Base-by-base conservation (phyloP, 2,888 invertebrate genomes). In the Euproctis similis region DNA sequence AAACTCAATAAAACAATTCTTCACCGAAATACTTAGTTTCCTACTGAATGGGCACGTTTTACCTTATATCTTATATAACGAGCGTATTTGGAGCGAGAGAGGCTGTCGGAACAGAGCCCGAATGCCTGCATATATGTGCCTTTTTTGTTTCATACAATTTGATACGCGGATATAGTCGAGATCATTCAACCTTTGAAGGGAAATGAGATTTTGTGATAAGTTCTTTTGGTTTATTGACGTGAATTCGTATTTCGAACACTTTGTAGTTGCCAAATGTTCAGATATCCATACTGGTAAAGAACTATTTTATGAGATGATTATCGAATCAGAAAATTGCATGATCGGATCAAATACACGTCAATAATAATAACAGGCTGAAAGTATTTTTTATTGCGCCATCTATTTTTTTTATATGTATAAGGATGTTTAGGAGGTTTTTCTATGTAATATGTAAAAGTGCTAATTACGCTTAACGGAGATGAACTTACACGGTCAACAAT, bases 121-220 rank as follows among this genome's bases (percentile, higher is more conserved):
- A 27, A 30, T 27, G 32, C 30, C 23, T 32, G 30, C 27, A 38
- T 16, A 39, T 29, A 31, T 32, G 28, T 33, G 18, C 30, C 32
- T 35, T 36, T 36, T 33, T 26, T 25, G 29, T 38, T 32, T 35
- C 33, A 30, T 35, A 33, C 32, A 36, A 39, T 39, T 39, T 31
- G 21, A 39, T 35, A 33, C 28, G 19, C 17, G 33, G 29, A 35
- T 34, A 30, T 35, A 31, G 35, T 27, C 33, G 24, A 32, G 28
- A 30, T 32, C 35, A 12, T 26, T 26, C 25, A 27, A 34, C 34
- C 34, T 33, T 37, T 33, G 26, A 35, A 32, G 28, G 26, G 26
- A 30, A 36, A 36, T 36, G 30, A 33, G 30, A 36, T 40, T 36
- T 31, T 29, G 20, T 20, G 30, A 27, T 30, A 30, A 32, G 17